A percentile compares a stretch with the other conserved stretches of the same genome.
Conservation (phyloP, 2,888 invertebrate species). For the Anoncus sp. region DNA sequence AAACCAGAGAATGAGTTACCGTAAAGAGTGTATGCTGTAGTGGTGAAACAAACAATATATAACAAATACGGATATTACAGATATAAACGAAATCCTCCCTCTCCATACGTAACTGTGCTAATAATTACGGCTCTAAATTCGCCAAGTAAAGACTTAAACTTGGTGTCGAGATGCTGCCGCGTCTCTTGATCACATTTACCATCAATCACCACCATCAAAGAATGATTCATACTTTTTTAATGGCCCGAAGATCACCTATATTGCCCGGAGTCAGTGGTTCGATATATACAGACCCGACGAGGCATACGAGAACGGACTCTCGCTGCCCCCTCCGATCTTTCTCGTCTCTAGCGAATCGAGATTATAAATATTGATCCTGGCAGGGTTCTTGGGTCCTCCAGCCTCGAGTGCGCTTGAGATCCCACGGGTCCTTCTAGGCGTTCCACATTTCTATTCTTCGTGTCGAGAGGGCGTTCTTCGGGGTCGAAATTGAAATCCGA, state of each 20-base stretch:
- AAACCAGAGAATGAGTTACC: too few species aligned
- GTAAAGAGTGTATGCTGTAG: too few species aligned
- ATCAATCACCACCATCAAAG: neutral
- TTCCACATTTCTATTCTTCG: slow-evolving; percentile 79
- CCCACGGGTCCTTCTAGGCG: slow-evolving; percentile 73
- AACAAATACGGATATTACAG: too few species aligned
- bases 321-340: slow-evolving; percentile 67
- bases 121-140: too few species aligned
- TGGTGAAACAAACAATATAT: too few species aligned
- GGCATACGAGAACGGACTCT: slow-evolving; percentile 66
- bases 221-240: neutral
- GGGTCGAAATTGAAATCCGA: slow-evolving; percentile 79
- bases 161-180: too few species aligned
- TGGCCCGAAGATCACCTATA: neutral
- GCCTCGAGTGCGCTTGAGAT: slow-evolving; percentile 77
- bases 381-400: slow-evolving; percentile 76
- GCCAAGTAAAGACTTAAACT: too few species aligned
- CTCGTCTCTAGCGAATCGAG: slow-evolving; percentile 74
- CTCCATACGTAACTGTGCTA: too few species aligned
- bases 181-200: too few species aligned
- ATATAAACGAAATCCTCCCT: too few species aligned
- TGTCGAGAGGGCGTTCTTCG: slow-evolving; percentile 65
- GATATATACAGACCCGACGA: slow-evolving; percentile 63
- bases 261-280: slow-evolving; percentile 56
- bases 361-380: slow-evolving; percentile 82